phyloP scores from a whole-genome alignment of 2,888 invertebrate genomes.

The Nephrotoma appendiculata region DNA sequence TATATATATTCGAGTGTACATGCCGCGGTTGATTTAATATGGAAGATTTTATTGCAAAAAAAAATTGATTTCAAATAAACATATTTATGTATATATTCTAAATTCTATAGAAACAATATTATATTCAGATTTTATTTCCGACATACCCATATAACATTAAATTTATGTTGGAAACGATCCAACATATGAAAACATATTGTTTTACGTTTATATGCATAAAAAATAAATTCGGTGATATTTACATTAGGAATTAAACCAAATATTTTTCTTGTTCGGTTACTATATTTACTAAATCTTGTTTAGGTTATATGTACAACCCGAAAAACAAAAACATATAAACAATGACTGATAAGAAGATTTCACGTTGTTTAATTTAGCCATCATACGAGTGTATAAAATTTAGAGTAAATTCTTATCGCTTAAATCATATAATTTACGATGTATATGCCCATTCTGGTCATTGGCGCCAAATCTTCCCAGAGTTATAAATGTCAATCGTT shows the following conservation, averaged over 20 bases:
- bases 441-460: background rate
- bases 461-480: background rate
- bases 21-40: background rate
- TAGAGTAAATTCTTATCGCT: background rate
- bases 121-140: background rate
- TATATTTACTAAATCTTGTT: no score
- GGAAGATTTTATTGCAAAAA: background rate
- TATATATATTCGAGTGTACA: background rate
- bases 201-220: background rate
- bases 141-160: background rate
- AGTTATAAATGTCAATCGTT: background rate
- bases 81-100: background rate
- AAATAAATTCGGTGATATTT: background rate
- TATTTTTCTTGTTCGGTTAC: background rate
- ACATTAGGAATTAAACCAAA: background rate
- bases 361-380: background rate
- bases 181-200: background rate
- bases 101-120: background rate
- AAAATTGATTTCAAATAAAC: background rate
- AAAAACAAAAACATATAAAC: background rate
- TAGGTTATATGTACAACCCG: background rate
- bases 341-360: background rate
- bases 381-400: background rate
- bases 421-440: background rate
- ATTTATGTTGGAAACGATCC: background rate